Percentiles rank a stretch among this genome's conserved stretches.
These are phyloP conservation scores for Drosophila stalkeri DNA, from an alignment of 2,888 invertebrate species.

Conservation along the genomic window DNA sequence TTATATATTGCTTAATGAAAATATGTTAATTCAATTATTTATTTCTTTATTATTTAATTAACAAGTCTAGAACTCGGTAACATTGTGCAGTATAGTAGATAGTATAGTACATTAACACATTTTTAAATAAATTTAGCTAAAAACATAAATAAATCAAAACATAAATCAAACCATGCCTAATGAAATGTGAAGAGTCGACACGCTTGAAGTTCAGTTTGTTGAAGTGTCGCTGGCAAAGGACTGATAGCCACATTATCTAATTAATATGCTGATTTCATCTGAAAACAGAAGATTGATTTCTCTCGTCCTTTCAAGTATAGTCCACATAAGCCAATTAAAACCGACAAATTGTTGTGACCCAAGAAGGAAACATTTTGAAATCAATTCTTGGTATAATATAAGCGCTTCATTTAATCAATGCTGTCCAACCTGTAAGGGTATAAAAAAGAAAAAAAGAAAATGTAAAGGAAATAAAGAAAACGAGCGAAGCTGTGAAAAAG, in stretches of 20 bases:
- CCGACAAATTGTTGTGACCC: neutral
- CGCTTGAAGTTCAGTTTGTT: no score
- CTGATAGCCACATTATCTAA: neutral
- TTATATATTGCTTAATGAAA: no score
- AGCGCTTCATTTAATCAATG: neutral
- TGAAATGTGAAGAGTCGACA: no score
- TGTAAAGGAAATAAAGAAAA: conserved; percentile 10
- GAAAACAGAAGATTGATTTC: neutral
- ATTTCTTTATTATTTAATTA: no score
- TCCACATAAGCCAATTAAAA: neutral
- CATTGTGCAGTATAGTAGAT: no score
- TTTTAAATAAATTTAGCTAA: no score
- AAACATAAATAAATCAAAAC: no score
- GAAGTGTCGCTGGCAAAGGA: no score
- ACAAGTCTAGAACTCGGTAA: no score
- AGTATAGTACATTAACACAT: no score
- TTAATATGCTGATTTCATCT: neutral
- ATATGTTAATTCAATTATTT: no score
- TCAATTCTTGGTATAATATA: neutral
- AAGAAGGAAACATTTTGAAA: neutral
- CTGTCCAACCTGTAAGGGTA: conserved; percentile 3
- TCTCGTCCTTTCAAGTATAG: neutral
- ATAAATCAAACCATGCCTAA: no score
- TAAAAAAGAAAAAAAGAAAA: neutral
- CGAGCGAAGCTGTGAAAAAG: conserved; percentile 24